phyloP scores from a whole-genome alignment of 64 coral and sea anemone genomes.

The Actinia equina region DNA sequence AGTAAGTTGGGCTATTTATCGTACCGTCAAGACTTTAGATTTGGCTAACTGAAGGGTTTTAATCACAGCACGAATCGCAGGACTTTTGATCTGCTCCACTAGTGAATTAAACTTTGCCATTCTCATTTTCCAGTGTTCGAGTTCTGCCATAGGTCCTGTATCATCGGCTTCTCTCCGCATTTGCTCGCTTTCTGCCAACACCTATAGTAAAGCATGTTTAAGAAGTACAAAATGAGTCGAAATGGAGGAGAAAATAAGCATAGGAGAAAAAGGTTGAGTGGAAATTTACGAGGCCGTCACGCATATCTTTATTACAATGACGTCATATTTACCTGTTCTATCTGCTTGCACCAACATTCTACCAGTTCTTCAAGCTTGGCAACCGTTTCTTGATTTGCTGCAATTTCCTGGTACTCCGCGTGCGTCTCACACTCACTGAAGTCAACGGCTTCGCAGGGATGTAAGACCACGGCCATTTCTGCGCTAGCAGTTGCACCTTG shows the following conservation, averaged over 20 bases:
- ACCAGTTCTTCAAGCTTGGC: conserved; percentile 73
- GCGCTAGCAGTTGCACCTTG: conserved; percentile 61
- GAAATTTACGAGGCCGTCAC: too few species aligned
- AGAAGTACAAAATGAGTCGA: not conserved
- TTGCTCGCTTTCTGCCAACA: conserved; percentile 88
- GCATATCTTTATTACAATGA: too few species aligned
- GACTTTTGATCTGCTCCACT: conserved; percentile 78
- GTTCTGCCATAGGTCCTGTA: conserved; percentile 89
- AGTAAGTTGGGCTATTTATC: too few species aligned
- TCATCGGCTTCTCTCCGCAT: conserved; percentile 91
- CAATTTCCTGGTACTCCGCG: conserved; percentile 69
- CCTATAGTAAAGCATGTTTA: conserved; percentile 28
- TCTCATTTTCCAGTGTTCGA: conserved; percentile 89
- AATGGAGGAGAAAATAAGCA: not conserved
- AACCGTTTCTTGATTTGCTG: conserved; percentile 70
- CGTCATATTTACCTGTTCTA: conserved; percentile 54
- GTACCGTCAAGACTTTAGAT: conserved; percentile 82
- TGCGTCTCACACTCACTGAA: conserved; percentile 57
- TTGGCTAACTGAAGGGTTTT: conserved; percentile 72
- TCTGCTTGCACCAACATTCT: conserved; percentile 86
- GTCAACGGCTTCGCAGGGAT: conserved; percentile 69
- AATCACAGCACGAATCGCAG: conserved; percentile 58
- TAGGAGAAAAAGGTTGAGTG: too few species aligned
- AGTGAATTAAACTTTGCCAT: conserved; percentile 95
- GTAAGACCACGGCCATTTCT: conserved; percentile 55